Base-by-base conservation (phyloP, 2,113 vertebrate species). In the Oncorhynchus clarkii region DNA sequence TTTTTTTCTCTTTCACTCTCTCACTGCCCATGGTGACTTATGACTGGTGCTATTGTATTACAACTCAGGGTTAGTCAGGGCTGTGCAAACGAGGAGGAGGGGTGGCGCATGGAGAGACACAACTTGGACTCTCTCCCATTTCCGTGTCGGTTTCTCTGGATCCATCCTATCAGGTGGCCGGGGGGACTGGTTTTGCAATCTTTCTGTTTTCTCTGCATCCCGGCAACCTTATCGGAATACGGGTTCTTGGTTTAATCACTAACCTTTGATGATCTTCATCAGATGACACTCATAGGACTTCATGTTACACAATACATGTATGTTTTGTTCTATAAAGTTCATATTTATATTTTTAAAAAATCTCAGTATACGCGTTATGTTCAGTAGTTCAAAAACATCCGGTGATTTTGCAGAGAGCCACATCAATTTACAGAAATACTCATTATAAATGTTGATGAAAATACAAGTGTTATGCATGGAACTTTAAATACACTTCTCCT, bases 41-140 rank as follows among this genome's bases (percentile, higher is more conserved):
- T 62, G 76, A 77, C 78, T 74, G 74, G 68, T 45, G 18, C 76
- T 45, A 68, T 83, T 77, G 74, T 73, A 39, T 78, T 78, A 51
- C 65, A 57, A 22, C 64, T 13, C 13, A 5, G 48, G 69, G 54
- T 79, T 71, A 22, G 45, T 65, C 5, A 5, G 20, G 76, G 51
- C 65, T 67, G 67, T 14, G 26, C 26, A 9, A n/a, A 48, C 39
- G 11, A 39, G 67, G 4, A 65, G 39, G 59, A 60, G 67, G 59
- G 54, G 16, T 16, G 65, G 26, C 66, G 9, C 59, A 57, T 74
- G 14, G 18, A 31, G 39, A 71, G 75, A 72, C 20, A 75, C 70
- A 73, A 76, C 73, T 20, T 18, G 0, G 45, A 74, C 67, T 22
- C 18, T 69, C 34, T 22, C 31, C 39, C 31, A 39, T n/a, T 14